A percentile compares a stretch with the other conserved stretches of the same genome.
Conservation (phyloP, 2,888 invertebrate genomes). For the Molorchus minor region DNA sequence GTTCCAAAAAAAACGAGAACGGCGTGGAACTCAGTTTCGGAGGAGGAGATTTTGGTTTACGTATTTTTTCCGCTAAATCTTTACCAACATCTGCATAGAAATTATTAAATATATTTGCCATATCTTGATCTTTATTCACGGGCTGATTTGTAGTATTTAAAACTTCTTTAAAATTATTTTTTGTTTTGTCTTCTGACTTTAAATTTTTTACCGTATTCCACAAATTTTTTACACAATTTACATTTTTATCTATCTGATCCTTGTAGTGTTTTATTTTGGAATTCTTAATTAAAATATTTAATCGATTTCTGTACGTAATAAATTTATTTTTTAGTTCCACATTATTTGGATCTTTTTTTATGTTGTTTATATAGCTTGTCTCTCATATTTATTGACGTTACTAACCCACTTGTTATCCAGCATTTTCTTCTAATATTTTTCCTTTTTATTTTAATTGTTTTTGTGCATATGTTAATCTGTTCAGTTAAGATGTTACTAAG, state of each 20-base stretch:
- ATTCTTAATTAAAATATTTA: conserved; percentile 8
- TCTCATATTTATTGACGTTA: conserved; percentile 5
- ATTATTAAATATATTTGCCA: conserved; percentile 7
- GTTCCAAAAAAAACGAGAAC: neutral
- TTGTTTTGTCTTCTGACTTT: neutral
- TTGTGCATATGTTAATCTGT: neutral
- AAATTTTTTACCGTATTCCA: conserved; percentile 9
- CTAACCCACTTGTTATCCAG: neutral
- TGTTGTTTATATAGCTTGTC: neutral
- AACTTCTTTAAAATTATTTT: conserved; percentile 1
- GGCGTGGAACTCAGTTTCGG: neutral
- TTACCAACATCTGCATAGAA: neutral
- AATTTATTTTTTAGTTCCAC: conserved; percentile 1
- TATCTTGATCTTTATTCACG: neutral
- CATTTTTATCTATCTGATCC: conserved; percentile 8
- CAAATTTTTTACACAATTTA: neutral
- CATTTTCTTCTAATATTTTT: conserved; percentile 5
- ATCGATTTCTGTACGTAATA: neutral
- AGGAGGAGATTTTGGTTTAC: neutral
- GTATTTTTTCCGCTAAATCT: conserved; percentile 1
- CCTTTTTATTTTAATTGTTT: neutral
- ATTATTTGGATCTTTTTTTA: conserved; percentile 10
- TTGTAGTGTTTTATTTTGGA: neutral
- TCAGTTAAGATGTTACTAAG: neutral
- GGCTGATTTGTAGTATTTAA: neutral